Evolutionary conservation across 2,888 invertebrate genomes (phyloP), one percentile per base, ranked within the genome.

Genomic region (Cerastoderma edule): DNA sequence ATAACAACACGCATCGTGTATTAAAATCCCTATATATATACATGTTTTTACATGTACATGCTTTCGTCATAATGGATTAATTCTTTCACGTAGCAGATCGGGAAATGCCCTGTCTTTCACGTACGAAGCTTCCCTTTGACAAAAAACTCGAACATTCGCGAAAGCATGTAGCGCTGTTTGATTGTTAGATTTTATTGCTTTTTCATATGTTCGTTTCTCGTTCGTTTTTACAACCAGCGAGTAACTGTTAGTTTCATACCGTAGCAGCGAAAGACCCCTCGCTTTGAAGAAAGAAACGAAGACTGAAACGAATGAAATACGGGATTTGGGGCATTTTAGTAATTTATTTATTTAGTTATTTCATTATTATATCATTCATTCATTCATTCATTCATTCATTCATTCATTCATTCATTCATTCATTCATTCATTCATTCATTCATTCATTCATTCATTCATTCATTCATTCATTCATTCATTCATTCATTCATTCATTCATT

Each of bases 131-230:
- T 22, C 57, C 48, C 65, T 65, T 66, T 69, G 65, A 68, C 65
- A 69, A 74, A 74, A 73, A 68, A 74, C 65, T 54, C 67, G 53
- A 39, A 74, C 74, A 75, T 57, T 65, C 50, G 70, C 69, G 56
- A 54, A 28, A 68, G 50, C 69, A 70, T 75, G 69, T 70, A 66
- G 57, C 46, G 57, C n/a, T 35, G 33, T 48, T 70, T 65, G 27
- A 28, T 24, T 48, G 27, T 50, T 46, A 30, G 56, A 27, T 30
- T 75, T 75, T 75, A 75, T 75, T 65, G 39, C 75, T 70, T 75
- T 75, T 57, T 75, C 75, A 50, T 75, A 70, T 75, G 75, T 66
- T 32, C 57, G 46, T 66, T 67, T 69, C 50, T 32, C 60, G 24
- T 16, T 27, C 4, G 22, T 19, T n/a, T n/a, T n/a, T n/a, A n/a